Evolutionary conservation across 2,797 vertebrate species (phyloP), one percentile per base, ranked within the genome.

Genomic region (Danio albolineatus): DNA sequence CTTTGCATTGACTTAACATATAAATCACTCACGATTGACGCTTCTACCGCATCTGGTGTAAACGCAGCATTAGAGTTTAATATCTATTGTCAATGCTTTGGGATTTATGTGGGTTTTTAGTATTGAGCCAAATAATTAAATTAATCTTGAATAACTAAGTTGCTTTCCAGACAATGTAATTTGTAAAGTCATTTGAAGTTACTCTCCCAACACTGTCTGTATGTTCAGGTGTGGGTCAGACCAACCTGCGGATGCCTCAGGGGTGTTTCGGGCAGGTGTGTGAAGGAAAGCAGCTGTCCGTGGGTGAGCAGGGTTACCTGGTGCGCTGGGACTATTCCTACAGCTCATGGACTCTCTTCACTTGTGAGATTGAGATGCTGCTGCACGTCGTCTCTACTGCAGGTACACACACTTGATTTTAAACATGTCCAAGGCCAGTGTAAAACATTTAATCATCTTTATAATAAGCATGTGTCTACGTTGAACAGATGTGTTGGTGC

Each of bases 341-440:
- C 83, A 98, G 97, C 88, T 95, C 96, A 87, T 99, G 98, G 98
- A 97, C 96, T 4, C 94, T 99, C 44, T 99, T 99, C 86, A 99
- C 98, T 28, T 99, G 98, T 1, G 98, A 99, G 92, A 95, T 99
- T 73, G 98, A 99, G 90, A 99, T 99, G 98, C 92, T 99, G 80
- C 95, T 99, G 4, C 98, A 99, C 6, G 98, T 99, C 2, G 98
- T 99, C 46, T 99, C 98, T 0, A 99, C 98, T 13, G 97, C 97
- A 92, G 98, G 98, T 99, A 89, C 51, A 61, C 70, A 69, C 7
- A 64, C n/a, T 66, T 28, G 28, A n/a, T n/a, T n/a, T n/a, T n/a
- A n/a, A n/a, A n/a, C n/a, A n/a, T n/a, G n/a, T n/a, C n/a, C n/a
- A n/a, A n/a, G n/a, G n/a, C n/a, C n/a, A n/a, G n/a, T n/a, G n/a